Conservation (phyloP, 1,140 invertebrate genomes). For the Drosophila lacertosa region DNA sequence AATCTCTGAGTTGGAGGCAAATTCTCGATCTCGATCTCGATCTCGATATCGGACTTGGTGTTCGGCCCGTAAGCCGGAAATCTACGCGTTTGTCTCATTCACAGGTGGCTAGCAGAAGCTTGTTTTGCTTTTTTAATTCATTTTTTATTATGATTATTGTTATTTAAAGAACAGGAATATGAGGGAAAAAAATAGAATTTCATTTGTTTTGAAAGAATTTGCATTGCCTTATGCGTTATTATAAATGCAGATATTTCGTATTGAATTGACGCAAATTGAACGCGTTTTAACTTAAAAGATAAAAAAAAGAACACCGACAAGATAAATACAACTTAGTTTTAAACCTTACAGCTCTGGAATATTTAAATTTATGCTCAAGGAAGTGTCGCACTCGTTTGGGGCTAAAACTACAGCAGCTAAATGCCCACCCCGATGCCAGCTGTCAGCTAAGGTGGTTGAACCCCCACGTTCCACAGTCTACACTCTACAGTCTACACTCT, state of each 20-base stretch:
- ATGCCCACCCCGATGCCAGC: conserved; percentile 23
- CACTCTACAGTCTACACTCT: neutral
- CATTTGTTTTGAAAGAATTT: conserved; percentile 64
- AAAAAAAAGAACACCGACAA: neutral
- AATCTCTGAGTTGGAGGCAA: neutral
- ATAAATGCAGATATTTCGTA: conserved; percentile 50
- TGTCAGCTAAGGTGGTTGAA: conserved; percentile 45
- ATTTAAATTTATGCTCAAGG: conserved; percentile 60
- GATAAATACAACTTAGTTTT: neutral
- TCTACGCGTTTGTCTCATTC: conserved; percentile 66
- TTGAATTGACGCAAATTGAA: conserved; percentile 70
- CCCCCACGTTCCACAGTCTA: conserved; percentile 7
- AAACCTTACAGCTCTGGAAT: conserved; percentile 43
- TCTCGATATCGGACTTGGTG: neutral
- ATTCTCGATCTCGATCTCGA: neutral
- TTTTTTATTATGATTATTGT: conserved; percentile 15
- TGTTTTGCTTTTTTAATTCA: conserved; percentile 35
- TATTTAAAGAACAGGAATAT: conserved; percentile 62
- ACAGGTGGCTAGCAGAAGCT: conserved; percentile 56
- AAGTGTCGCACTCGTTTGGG: conserved; percentile 24
- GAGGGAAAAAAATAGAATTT: conserved; percentile 50
- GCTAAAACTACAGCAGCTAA: conserved; percentile 4
- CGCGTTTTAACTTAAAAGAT: conserved; percentile 14
- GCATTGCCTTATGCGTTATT: conserved; percentile 46
- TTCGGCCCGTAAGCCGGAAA: conserved; percentile 66